Conservation (phyloP, 2,113 vertebrate species). For the Camelus dromedarius region DNA sequence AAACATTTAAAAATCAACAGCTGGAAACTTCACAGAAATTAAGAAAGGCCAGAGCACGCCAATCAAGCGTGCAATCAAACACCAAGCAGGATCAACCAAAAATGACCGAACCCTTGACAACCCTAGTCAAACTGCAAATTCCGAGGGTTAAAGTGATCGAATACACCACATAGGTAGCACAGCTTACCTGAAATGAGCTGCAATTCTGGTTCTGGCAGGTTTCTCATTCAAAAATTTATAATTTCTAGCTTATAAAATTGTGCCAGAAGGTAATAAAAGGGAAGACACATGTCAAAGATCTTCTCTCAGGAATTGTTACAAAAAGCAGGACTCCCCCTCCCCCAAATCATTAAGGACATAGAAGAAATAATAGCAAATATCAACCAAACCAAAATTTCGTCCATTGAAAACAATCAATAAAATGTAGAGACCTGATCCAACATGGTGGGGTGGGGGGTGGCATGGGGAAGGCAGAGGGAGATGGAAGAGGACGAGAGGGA, state of each 20-base stretch:
- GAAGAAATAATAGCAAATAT: background rate
- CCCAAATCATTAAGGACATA: background rate
- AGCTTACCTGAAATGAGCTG: background rate
- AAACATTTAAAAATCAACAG: background rate
- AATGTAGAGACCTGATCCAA: background rate
- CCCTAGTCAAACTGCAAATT: too few relatives aligned
- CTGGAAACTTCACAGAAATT: background rate
- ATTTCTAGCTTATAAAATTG: background rate
- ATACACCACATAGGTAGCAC: background rate
- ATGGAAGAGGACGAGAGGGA: background rate
- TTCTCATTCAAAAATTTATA: background rate
- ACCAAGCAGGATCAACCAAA: background rate
- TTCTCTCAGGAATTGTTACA: background rate
- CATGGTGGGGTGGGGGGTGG: fast-evolving
- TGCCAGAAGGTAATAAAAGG: background rate
- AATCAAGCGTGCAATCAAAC: background rate
- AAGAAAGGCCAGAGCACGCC: too few relatives aligned
- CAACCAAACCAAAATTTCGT: background rate
- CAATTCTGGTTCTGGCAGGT: background rate
- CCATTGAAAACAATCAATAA: background rate
- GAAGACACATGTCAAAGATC: too few relatives aligned
- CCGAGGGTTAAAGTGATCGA: background rate
- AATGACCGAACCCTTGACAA: background rate
- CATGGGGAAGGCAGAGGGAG: too few relatives aligned
- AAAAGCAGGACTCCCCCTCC: too few relatives aligned